Evolutionary conservation across 2,888 invertebrate genomes (phyloP), one percentile per base, ranked within the genome.

Genomic region (Neria commutata): DNA sequence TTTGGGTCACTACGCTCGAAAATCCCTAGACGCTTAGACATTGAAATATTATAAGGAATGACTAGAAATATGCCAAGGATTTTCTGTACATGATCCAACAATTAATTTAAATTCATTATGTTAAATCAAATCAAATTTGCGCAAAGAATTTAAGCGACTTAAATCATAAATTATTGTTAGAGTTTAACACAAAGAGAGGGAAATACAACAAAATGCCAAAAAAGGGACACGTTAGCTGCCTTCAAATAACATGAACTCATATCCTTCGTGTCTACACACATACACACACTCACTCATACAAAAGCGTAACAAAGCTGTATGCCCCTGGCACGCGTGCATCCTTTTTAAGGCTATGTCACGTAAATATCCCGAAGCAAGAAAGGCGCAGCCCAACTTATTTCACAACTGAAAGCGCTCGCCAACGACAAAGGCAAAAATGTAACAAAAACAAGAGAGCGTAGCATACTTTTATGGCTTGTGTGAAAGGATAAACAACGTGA

Each of bases 81-180:
- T n/a, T n/a, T n/a, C n/a, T n/a, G n/a, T n/a, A n/a, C n/a, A 29
- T 29, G 29, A 11, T 70, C 64, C 69, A 65, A 57, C 33, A 68
- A 66, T 71, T 72, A 73, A 72, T 72, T 72, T 72, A 73, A 73
- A 72, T 72, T 72, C 71, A 72, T 73, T 72, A 67, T 68, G 65
- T 63, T 60, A 73, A 73, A 73, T 73, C 73, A 72, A 73, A 73
- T 72, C 69, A 72, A 73, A 68, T 72, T n/a, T n/a, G n/a, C 67
- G 68, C 65, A 72, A 23, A 73, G 71, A 69, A 57, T 59, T 63
- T 58, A 69, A 26, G 50, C 33, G 50, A 37, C n/a, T 37, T 21
- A 34, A 19, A 17, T 19, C 50, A 50, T 16, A 52, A 52, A 57
- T 21, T 45, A 64, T 33, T 11, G 34, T 21, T 5, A 37, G 34